These are phyloP conservation scores for Acrocephalus arundinaceus DNA, from an alignment of 2,113 vertebrate species.

Conservation along the genomic window DNA sequence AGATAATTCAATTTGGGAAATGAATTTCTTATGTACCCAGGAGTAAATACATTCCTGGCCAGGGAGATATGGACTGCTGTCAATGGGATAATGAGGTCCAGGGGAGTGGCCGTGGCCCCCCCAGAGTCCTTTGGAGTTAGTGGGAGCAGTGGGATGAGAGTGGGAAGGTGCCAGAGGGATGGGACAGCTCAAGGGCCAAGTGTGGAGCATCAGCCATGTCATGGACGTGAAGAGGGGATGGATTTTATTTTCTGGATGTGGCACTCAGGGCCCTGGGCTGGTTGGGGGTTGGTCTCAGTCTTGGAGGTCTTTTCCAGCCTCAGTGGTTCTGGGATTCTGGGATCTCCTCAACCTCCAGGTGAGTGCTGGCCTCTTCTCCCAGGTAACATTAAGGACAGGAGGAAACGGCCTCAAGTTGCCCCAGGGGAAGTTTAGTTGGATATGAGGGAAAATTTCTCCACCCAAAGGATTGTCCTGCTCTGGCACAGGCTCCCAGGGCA, in stretches of 20 bases:
- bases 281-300: neutral
- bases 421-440: too few species aligned
- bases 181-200: neutral
- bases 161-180: neutral
- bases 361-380: neutral
- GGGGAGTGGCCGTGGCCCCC: neutral
- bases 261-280: neutral
- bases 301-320: neutral
- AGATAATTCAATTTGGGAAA: conserved; percentile 83
- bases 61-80: conserved; percentile 68
- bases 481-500: too few species aligned
- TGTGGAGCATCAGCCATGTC: fast-evolving
- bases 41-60: conserved; percentile 76
- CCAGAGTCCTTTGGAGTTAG: neutral
- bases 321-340: neutral
- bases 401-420: too few species aligned
- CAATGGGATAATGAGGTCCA: conserved; percentile 73
- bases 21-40: conserved; percentile 78
- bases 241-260: too few species aligned
- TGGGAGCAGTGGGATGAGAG: neutral
- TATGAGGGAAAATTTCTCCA: too few species aligned
- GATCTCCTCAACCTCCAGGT: neutral
- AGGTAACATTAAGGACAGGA: neutral
- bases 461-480: too few species aligned
- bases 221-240: fast-evolving